Evolutionary conservation across 2,888 invertebrate genomes (phyloP), one percentile per base, ranked within the genome.

Genomic region (Chrysina gloriosa): DNA sequence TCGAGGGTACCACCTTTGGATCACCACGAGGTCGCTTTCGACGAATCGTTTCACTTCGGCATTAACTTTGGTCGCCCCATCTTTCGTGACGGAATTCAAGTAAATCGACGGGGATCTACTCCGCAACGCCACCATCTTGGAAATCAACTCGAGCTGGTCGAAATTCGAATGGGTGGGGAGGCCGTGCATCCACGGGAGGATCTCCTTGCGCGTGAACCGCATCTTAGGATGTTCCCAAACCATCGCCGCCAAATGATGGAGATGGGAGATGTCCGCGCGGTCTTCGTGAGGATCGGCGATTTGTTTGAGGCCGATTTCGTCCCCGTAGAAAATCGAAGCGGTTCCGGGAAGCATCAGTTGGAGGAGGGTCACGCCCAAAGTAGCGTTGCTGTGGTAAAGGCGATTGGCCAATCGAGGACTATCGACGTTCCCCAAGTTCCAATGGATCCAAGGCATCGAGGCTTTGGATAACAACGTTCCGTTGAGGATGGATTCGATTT

Each of bases 271-370:
- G 75, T 88, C 88, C 70, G 85, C 84, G 67, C 86, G 85, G 76
- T 90, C 89, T 63, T 84, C 84, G 72, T 88, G 85, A 3, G 86
- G 83, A 75, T 88, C 87, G 42, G 84, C 78, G 1, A 87, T 79
- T 72, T 90, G 88, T 50, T 86, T 85, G 72, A 94, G 84, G 1
- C 91, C 92, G 70, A 96, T 89, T 86, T 97, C 96, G 81, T 97
- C 96, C 0, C 96, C 96, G 81, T 97, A 97, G 83, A 96, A 95
- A 75, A 96, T 89, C 73, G 90, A 92, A 0, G 95, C 89, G 0
- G 95, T 94, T 2, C 92, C 97, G 0, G 96, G 96, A 36, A 97
- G 84, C 84, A 92, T 89, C 79, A 96, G 85, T 77, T 93, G 90
- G 75, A 97, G 84, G 71, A 94, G 84, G 1, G 88, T 87, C 3